Evolutionary conservation across 2,888 invertebrate species (phyloP).

Genomic region (Tenthredo notha): DNA sequence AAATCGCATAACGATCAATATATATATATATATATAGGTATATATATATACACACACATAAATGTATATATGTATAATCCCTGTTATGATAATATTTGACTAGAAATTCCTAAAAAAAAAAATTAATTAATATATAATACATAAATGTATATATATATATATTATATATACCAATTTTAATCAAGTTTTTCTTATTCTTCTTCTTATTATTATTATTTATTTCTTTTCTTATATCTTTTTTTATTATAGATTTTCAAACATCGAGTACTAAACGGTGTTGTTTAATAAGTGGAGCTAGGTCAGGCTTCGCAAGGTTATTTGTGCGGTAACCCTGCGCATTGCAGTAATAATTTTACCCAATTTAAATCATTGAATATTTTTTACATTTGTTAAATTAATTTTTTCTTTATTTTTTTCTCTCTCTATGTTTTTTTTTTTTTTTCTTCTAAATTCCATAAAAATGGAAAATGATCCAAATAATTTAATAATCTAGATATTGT

Average conservation of each 20-base stretch:
- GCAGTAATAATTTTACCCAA: not conserved
- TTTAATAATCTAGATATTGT: too few relatives aligned
- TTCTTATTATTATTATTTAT: not conserved
- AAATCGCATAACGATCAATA: not conserved
- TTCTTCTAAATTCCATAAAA: too few relatives aligned
- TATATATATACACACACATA: not conserved
- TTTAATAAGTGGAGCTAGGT: conserved; percentile 47
- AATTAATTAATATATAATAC: not conserved
- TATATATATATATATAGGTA: not conserved
- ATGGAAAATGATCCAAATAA: too few relatives aligned
- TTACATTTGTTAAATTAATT: not conserved
- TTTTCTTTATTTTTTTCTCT: too few relatives aligned
- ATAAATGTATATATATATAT: not conserved
- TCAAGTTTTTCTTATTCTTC: not conserved
- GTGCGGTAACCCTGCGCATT: not conserved
- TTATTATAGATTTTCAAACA: not conserved
- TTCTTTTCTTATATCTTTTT: not conserved
- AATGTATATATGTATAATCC: not conserved
- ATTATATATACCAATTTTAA: not conserved
- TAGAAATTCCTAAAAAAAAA: too few relatives aligned
- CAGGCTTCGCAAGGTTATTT: conserved; percentile 7
- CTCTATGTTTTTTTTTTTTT: too few relatives aligned
- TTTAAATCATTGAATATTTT: not conserved
- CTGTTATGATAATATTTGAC: not conserved
- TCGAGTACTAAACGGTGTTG: not conserved